A percentile compares a stretch with the other conserved stretches of the same genome.
These are phyloP conservation scores for Pica pica DNA, from an alignment of 2,113 vertebrate genomes.

Conservation along the genomic window DNA sequence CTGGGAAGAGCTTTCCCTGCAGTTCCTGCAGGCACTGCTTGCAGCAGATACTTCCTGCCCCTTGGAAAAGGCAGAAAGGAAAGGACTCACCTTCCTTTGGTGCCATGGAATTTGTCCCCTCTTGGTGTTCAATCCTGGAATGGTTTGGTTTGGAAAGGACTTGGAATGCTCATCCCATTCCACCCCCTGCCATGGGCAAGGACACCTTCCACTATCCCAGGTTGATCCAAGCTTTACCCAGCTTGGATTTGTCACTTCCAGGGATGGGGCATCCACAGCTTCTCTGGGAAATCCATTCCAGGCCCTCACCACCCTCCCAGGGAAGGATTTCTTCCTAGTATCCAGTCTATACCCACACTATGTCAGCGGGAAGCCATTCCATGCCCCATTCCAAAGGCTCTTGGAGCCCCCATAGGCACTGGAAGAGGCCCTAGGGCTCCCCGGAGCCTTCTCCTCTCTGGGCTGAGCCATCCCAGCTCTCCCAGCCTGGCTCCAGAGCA, in stretches of 20 bases:
- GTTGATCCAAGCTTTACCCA: background rate
- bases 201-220: background rate
- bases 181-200: background rate
- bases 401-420: background rate
- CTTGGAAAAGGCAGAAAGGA: background rate
- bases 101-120: background rate
- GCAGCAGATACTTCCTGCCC: background rate
- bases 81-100: background rate
- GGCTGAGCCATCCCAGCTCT: background rate
- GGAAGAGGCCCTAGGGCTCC: background rate
- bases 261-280: background rate
- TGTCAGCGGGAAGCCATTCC: background rate
- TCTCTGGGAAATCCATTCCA: background rate
- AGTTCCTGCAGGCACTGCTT: background rate
- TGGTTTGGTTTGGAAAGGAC: background rate
- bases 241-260: background rate
- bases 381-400: background rate
- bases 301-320: background rate
- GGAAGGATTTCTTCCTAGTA: background rate
- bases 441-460: background rate
- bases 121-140: background rate
- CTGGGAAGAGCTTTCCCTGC: background rate
- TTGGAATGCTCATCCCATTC: background rate
- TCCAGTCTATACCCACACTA: too few species aligned
- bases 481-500: background rate